Conservation (phyloP, 2,113 vertebrate genomes). For the Corythoichthys intestinalis region DNA sequence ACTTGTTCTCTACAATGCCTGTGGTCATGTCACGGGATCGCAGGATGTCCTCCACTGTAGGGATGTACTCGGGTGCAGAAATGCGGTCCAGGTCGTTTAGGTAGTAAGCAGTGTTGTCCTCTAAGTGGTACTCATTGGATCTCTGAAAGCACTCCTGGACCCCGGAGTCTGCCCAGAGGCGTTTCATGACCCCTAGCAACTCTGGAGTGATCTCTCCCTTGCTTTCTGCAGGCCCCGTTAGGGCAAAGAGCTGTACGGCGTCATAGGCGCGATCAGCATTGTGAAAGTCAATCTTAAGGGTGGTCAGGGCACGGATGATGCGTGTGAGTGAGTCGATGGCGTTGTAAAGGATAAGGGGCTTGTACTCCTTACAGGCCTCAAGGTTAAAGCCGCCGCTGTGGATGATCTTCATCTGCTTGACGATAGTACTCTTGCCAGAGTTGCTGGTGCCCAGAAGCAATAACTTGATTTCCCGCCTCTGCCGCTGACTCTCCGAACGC, state of each 20-base stretch:
- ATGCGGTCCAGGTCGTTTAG: constrained; percentile 97
- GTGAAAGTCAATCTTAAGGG: constrained; percentile 96
- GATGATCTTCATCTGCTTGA: constrained; percentile 99
- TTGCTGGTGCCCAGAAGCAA: constrained; percentile 97
- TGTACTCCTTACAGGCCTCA: constrained; percentile 97
- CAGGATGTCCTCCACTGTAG: constrained; percentile 96
- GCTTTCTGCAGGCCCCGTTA: constrained; percentile 95
- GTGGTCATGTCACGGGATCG: constrained; percentile 99
- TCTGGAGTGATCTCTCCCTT: constrained; percentile 96
- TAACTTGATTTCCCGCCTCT: constrained; percentile 95
- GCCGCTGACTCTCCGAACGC: constrained; percentile 96
- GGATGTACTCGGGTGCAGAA: constrained; percentile 89
- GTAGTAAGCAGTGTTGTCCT: constrained; percentile 98
- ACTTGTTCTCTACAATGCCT: constrained; percentile 98
- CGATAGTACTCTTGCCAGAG: constrained; percentile 97
- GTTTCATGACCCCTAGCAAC: constrained; percentile 93
- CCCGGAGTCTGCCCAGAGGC: constrained; percentile 91
- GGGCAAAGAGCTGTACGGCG: constrained; percentile 94
- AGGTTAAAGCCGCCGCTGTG: constrained; percentile 97
- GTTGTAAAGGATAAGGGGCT: constrained; percentile 96
- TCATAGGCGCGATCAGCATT: constrained; percentile 95
- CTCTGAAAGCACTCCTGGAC: constrained; percentile 96
- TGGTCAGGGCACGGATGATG: constrained; percentile 92
- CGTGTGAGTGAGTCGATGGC: constrained; percentile 98
- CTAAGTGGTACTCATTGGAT: constrained; percentile 97